phyloP scores from a whole-genome alignment of 2,797 vertebrate species.

The Melanogrammus aeglefinus region DNA sequence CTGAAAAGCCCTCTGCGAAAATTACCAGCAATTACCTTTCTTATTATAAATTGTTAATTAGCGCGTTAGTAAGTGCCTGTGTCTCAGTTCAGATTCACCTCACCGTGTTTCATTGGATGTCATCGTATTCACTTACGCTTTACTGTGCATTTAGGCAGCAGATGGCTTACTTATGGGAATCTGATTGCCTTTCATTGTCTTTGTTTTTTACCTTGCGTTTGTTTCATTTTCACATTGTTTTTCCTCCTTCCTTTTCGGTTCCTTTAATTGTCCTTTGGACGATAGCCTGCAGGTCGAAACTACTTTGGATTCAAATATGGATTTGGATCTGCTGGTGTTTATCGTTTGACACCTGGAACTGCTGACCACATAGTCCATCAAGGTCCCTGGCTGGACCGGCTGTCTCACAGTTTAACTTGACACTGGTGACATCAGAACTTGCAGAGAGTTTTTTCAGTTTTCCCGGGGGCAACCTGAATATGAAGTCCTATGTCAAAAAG shows the following conservation, averaged over 20 bases:
- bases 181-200: neutral
- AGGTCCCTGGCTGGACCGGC: neutral
- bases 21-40: constrained; percentile 49
- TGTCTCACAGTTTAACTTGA: neutral
- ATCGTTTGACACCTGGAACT: neutral
- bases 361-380: neutral
- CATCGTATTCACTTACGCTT: neutral
- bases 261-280: neutral
- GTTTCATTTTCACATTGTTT: neutral
- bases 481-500: neutral
- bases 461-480: neutral
- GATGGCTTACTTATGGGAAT: neutral
- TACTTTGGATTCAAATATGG: neutral
- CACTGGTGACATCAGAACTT: neutral
- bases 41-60: constrained; percentile 75
- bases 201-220: neutral
- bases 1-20: constrained; percentile 45
- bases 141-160: neutral
- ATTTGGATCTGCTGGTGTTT: neutral
- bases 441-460: neutral
- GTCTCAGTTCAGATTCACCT: constrained; percentile 26
- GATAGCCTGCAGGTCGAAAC: neutral
- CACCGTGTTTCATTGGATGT: neutral
- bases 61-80: constrained; percentile 25
- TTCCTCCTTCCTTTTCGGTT: neutral